Evolutionary conservation across 2,113 vertebrate species (phyloP).

Genomic region (Oncorhynchus tshawytscha): DNA sequence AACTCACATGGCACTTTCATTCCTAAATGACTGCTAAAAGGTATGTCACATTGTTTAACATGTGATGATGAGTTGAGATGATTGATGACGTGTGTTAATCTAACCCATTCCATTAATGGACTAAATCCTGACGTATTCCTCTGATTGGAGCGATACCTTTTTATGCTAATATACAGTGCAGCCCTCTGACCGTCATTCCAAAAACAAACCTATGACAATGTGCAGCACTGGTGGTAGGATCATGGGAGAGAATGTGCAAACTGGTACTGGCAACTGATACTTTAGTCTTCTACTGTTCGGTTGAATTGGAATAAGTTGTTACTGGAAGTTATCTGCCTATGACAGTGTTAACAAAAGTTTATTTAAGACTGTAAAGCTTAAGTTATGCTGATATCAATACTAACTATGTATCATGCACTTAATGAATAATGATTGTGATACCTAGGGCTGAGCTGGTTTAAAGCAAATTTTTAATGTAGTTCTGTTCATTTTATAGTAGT

Average conservation of each 20-base stretch:
- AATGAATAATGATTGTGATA: neutral
- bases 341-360: too few relatives aligned
- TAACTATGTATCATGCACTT: too few relatives aligned
- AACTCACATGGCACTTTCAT: too few relatives aligned
- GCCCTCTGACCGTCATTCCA: neutral
- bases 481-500: conserved; percentile 18
- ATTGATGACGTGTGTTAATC: neutral
- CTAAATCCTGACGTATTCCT: neutral
- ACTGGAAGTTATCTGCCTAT: neutral
- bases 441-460: neutral
- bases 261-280: neutral
- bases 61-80: neutral
- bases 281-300: neutral
- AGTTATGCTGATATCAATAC: too few relatives aligned
- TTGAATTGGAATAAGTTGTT: neutral
- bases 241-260: neutral
- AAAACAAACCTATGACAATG: neutral
- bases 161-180: neutral
- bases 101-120: neutral
- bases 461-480: neutral
- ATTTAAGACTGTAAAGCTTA: too few relatives aligned
- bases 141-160: neutral
- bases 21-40: neutral
- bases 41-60: neutral
- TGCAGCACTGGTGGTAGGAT: neutral